A percentile compares a stretch with the other conserved stretches of the same genome.
phyloP scores from a whole-genome alignment of 2,888 invertebrate genomes.

The Azorinus chamasolen region DNA sequence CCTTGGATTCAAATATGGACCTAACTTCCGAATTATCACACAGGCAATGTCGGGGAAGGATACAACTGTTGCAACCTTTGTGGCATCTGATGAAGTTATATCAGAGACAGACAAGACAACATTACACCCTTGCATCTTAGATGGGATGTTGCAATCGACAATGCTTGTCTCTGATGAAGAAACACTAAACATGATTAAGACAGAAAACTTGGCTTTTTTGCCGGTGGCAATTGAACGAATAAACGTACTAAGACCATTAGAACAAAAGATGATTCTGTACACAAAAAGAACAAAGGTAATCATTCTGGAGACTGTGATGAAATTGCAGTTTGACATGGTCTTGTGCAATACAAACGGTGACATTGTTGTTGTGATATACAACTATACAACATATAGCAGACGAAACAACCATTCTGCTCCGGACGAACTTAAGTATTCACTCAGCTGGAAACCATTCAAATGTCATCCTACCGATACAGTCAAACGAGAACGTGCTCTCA shows the following conservation, averaged over 20 bases:
- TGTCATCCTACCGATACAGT: too few relatives aligned
- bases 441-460: neutral
- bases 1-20: conserved; percentile 8
- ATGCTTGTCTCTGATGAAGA: neutral
- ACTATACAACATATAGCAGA: neutral
- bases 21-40: neutral
- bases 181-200: neutral
- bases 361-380: conserved; percentile 1
- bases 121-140: conserved; percentile 9
- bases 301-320: neutral
- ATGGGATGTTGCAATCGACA: conserved; percentile 13
- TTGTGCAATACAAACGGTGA: neutral
- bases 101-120: neutral
- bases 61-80: neutral
- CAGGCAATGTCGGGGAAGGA: neutral
- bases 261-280: neutral
- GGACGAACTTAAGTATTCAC: neutral
- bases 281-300: neutral
- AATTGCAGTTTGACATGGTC: conserved; percentile 1
- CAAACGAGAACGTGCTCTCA: too few relatives aligned
- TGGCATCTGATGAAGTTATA: conserved; percentile 1
- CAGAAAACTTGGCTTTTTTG: neutral
- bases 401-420: neutral
- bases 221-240: conserved; percentile 5
- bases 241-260: neutral